A percentile compares a stretch with the other conserved stretches of the same genome.
Evolutionary conservation across 2,888 invertebrate species (phyloP).

Genomic region (Temnothorax rugatulus): DNA sequence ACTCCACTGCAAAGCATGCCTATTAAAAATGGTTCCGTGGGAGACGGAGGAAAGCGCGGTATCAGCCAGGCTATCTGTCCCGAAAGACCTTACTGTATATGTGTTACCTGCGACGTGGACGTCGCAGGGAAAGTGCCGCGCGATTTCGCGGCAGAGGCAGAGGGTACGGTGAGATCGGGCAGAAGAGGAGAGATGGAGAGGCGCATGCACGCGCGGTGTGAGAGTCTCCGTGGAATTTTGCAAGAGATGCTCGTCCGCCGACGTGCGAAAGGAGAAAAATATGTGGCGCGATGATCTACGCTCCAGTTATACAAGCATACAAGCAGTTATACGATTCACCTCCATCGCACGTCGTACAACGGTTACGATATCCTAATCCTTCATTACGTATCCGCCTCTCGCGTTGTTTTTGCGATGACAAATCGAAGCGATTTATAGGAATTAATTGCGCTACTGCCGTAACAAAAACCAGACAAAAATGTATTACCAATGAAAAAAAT

Average conservation of each 20-base stretch:
- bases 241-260: slow-evolving; percentile 69
- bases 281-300: slow-evolving; percentile 56
- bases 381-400: not conserved
- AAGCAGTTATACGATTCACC: not conserved
- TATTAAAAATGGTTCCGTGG: slow-evolving; percentile 49
- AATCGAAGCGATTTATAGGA: not conserved
- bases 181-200: slow-evolving; percentile 58
- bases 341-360: slow-evolving; percentile 4
- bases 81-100: slow-evolving; percentile 67
- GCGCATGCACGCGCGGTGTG: slow-evolving; percentile 79
- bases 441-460: not conserved
- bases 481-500: not conserved
- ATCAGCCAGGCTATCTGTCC: slow-evolving; percentile 72
- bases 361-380: not conserved
- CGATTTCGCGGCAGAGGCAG: slow-evolving; percentile 65
- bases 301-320: slow-evolving; percentile 65
- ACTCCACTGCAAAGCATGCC: slow-evolving; percentile 38
- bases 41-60: slow-evolving; percentile 69
- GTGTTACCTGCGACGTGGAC: slow-evolving; percentile 63
- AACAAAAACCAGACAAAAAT: not conserved
- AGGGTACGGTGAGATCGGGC: slow-evolving; percentile 61
- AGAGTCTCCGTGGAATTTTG: slow-evolving; percentile 80
- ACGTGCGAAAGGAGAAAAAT: slow-evolving; percentile 74
- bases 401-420: not conserved
- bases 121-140: slow-evolving; percentile 76